phyloP scores from a whole-genome alignment of 2,888 invertebrate genomes.

The Eupithecia abbreviata region DNA sequence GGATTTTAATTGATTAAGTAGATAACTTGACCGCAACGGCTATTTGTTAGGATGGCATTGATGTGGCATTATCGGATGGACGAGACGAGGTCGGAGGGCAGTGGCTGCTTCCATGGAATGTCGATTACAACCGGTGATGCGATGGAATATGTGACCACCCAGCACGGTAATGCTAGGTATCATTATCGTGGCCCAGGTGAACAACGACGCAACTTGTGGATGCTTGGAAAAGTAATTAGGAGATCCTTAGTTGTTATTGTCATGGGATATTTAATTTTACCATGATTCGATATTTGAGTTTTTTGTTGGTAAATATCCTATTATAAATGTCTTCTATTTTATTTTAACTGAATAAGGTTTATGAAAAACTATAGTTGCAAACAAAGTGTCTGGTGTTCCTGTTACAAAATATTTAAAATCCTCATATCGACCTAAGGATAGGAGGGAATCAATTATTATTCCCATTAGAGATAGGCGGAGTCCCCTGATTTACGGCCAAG shows the following conservation, averaged over 20 bases:
- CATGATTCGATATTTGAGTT: too few relatives aligned
- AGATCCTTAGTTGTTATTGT: too few relatives aligned
- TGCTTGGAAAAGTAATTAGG: background rate
- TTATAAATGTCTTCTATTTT: too few relatives aligned
- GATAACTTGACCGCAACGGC: slow-evolving; percentile 52
- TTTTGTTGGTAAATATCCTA: too few relatives aligned
- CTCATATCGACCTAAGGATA: slow-evolving; percentile 44
- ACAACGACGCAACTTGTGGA: background rate
- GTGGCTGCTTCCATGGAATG: background rate
- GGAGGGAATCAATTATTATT: slow-evolving; percentile 71
- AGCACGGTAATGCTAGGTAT: too few relatives aligned
- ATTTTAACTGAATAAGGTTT: background rate
- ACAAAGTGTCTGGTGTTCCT: slow-evolving; percentile 23
- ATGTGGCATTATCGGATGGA: slow-evolving; percentile 29
- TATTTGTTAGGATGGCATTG: slow-evolving; percentile 36
- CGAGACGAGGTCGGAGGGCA: slow-evolving; percentile 17
- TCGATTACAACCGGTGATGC: background rate
- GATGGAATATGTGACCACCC: background rate
- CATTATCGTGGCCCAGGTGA: background rate
- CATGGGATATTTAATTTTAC: too few relatives aligned
- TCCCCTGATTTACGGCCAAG: slow-evolving; percentile 55
- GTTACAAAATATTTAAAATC: slow-evolving; percentile 27
- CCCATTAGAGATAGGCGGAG: slow-evolving; percentile 67
- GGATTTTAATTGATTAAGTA: slow-evolving; percentile 68
- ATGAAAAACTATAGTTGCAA: slow-evolving; percentile 24